Evolutionary conservation across 2,797 vertebrate species (phyloP).

Genomic region (Bryconaethiops microstoma): DNA sequence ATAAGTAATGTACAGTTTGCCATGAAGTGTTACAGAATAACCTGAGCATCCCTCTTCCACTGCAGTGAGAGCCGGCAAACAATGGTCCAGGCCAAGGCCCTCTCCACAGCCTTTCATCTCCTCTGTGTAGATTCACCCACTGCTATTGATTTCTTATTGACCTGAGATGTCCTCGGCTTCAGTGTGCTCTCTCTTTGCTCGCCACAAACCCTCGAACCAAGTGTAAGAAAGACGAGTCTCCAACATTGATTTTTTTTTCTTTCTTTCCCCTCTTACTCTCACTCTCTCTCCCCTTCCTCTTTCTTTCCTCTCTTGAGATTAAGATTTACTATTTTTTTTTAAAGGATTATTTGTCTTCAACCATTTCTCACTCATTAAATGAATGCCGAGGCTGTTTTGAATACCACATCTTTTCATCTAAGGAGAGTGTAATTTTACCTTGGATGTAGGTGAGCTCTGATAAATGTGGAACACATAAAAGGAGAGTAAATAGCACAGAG

Average conservation of each 20-base stretch:
- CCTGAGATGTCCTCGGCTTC: conserved; percentile 87
- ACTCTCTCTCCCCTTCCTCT: conserved; percentile 33
- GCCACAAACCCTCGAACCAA: conserved; percentile 57
- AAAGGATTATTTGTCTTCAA: conserved; percentile 39
- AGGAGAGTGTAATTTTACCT: conserved; percentile 68
- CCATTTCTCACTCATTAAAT: conserved; percentile 33
- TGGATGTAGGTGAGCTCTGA: conserved; percentile 50
- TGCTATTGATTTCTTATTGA: conserved; percentile 97
- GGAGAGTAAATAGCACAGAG: background rate
- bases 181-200: conserved; percentile 69
- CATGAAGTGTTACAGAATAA: conserved; percentile 67
- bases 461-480: conserved; percentile 19
- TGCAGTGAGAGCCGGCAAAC: conserved; percentile 79
- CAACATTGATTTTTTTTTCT: conserved; percentile 82
- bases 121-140: conserved; percentile 90
- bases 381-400: conserved; percentile 46
- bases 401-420: conserved; percentile 64
- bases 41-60: conserved; percentile 75
- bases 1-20: conserved; percentile 61
- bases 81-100: conserved; percentile 81
- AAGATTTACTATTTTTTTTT: conserved; percentile 30
- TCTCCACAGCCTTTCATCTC: conserved; percentile 89
- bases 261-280: conserved; percentile 40
- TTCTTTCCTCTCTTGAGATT: conserved; percentile 28
- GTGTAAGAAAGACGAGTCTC: conserved; percentile 77